Percentiles rank a stretch among this genome's conserved stretches.
These are phyloP conservation scores for Ursus arctos DNA, from an alignment of 2,113 vertebrate species.

Conservation along the genomic window DNA sequence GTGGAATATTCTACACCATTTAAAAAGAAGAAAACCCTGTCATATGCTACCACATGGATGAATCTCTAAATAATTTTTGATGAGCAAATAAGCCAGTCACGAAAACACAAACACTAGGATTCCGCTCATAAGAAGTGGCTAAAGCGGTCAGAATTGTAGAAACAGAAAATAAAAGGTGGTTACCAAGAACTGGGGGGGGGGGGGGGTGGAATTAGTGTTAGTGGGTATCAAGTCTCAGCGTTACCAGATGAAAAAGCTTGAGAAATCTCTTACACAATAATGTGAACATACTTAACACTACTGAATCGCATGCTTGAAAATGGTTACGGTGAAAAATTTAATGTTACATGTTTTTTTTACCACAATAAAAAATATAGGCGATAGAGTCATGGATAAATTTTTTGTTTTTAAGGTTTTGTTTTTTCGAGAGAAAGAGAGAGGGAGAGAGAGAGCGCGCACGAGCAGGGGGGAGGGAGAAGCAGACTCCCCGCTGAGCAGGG, in stretches of 20 bases:
- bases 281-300: neutral
- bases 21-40: neutral
- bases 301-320: neutral
- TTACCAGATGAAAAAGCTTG: neutral
- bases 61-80: neutral
- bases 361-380: neutral
- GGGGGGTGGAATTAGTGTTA: neutral
- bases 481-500: no score
- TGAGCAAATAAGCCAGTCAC: neutral
- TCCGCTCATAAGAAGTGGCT: neutral
- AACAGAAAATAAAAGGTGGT: neutral
- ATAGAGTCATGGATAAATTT: neutral
- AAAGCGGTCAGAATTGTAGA: neutral
- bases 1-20: neutral
- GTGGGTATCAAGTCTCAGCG: neutral
- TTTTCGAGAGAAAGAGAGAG: no score
- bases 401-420: no score
- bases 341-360: neutral
- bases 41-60: neutral
- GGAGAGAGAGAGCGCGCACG: no score
- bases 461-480: no score
- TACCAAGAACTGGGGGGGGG: neutral
- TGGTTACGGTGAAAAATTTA: neutral
- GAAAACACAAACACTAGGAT: neutral
- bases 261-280: neutral